These are phyloP conservation scores for Callopanchax toddi DNA, from an alignment of 2,113 vertebrate species.

Conservation along the genomic window DNA sequence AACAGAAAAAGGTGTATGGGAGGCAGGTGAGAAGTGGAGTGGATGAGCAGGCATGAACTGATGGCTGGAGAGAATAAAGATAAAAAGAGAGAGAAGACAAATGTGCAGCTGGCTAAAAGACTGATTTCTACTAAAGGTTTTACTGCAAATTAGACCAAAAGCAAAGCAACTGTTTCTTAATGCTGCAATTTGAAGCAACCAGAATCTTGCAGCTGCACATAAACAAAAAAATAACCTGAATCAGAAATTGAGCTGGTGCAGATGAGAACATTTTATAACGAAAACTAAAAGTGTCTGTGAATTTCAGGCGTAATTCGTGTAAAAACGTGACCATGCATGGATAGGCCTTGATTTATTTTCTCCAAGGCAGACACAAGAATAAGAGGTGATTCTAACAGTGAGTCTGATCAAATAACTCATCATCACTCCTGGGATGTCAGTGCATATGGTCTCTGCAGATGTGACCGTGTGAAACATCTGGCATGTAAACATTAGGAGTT, in stretches of 20 bases:
- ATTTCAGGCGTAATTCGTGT: conserved; percentile 7
- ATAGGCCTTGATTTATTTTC: neutral
- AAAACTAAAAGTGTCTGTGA: neutral
- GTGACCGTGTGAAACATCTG: conserved; percentile 39
- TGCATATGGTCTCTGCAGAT: conserved; percentile 39
- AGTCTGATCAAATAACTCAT: conserved; percentile 19
- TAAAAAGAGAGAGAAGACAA: conserved; percentile 27
- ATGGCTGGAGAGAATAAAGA: conserved; percentile 25
- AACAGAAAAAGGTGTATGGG: conserved; percentile 48
- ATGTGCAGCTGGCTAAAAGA: conserved; percentile 31
- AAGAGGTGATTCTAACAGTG: conserved; percentile 20
- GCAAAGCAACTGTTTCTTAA: conserved; percentile 2
- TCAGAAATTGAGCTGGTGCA: conserved; percentile 20
- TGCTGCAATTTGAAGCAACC: conserved; percentile 24
- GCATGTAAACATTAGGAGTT: conserved; percentile 25
- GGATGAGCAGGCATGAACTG: conserved; percentile 60
- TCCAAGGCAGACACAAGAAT: conserved; percentile 5
- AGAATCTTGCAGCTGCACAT: conserved; percentile 35
- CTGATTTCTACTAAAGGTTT: conserved; percentile 14
- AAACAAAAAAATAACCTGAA: conserved; percentile 14
- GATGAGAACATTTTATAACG: conserved; percentile 13
- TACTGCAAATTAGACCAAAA: conserved; percentile 19
- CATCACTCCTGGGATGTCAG: conserved; percentile 12
- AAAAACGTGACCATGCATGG: neutral
- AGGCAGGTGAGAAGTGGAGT: conserved; percentile 54